phyloP scores from a whole-genome alignment of 2,797 vertebrate species.

The Cuniculus paca region DNA sequence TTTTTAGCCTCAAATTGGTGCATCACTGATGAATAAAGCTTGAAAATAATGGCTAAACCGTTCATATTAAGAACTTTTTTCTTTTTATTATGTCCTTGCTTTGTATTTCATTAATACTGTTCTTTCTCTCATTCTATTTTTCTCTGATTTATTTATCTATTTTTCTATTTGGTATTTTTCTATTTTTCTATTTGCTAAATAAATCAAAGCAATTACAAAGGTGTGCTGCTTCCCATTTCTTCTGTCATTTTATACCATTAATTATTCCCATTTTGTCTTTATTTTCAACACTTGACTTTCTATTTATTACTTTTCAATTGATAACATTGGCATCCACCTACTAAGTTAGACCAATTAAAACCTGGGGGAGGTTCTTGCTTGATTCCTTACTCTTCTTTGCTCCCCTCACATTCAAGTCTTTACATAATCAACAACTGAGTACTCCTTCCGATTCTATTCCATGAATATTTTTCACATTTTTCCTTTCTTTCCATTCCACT shows the following conservation, averaged over 20 bases:
- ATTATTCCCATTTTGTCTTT: background rate
- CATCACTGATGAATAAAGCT: background rate
- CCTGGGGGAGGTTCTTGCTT: background rate
- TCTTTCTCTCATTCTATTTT: too few relatives aligned
- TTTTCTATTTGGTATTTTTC: too few relatives aligned
- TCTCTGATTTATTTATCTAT: too few relatives aligned
- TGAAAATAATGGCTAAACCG: background rate
- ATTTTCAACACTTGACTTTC: conserved; percentile 1
- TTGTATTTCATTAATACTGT: too few relatives aligned
- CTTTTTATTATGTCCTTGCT: too few relatives aligned
- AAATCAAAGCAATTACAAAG: background rate
- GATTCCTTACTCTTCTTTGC: background rate
- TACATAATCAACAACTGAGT: background rate
- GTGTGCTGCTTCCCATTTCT: background rate
- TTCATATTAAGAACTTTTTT: background rate
- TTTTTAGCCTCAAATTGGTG: background rate
- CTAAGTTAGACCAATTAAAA: conserved; percentile 31
- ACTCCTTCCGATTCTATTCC: conserved; percentile 21
- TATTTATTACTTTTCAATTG: background rate
- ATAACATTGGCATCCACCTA: background rate
- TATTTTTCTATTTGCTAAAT: too few relatives aligned
- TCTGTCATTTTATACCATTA: background rate
- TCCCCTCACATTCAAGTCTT: background rate
- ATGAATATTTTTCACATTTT: conserved; percentile 22
- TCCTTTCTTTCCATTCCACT: background rate